Conservation (phyloP, 1,140 invertebrate species). For the Aphelinus certus region DNA sequence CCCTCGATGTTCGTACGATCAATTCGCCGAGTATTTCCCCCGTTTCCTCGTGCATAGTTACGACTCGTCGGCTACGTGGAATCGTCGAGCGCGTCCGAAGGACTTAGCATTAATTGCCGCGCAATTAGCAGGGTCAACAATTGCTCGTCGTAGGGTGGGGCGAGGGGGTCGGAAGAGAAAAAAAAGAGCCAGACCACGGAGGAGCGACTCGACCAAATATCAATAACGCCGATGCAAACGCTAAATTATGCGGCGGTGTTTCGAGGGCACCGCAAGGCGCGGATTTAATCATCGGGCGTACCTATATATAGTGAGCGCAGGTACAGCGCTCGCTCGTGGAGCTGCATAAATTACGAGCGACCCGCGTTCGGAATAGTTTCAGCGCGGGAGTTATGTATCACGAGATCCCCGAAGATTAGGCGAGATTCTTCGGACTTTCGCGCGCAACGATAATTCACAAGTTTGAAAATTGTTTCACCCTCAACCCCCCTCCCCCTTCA, state of each 20-base stretch:
- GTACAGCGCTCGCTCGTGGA: constrained; percentile 6
- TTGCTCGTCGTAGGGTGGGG: no score
- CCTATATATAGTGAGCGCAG: background rate
- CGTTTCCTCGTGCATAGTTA: no score
- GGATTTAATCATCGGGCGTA: constrained; percentile 35
- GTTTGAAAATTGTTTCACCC: constrained; percentile 36
- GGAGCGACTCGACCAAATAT: constrained; percentile 8
- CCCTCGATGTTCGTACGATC: no score
- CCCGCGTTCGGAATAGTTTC: constrained; percentile 36
- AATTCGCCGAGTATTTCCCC: no score
- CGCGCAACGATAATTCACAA: constrained; percentile 40
- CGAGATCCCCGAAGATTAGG: constrained; percentile 41
- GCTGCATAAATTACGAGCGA: constrained; percentile 36
- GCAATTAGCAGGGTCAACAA: no score
- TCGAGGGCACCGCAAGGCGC: constrained; percentile 4
- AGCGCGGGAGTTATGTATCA: constrained; percentile 33
- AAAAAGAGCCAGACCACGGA: no score
- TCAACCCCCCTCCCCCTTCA: background rate
- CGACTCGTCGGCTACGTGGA: no score
- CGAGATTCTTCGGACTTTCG: constrained; percentile 40
- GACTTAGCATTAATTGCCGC: no score
- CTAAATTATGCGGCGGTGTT: constrained; percentile 24
- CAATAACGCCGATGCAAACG: constrained; percentile 10
- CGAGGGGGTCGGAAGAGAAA: background rate
- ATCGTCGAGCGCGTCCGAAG: no score